phyloP scores from a whole-genome alignment of 2,888 invertebrate species.

The Eupithecia vulgata region DNA sequence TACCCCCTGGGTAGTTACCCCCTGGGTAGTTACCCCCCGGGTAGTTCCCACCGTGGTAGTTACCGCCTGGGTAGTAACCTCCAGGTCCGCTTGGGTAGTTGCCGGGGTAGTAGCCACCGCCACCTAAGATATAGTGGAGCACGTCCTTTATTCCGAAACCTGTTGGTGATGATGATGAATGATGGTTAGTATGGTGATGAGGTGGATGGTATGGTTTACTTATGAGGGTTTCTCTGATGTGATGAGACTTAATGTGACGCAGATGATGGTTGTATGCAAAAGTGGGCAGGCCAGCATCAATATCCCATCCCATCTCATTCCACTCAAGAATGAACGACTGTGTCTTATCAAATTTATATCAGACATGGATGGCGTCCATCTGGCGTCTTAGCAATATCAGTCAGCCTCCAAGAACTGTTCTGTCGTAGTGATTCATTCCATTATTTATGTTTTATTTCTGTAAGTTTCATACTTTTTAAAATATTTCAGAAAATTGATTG shows the following conservation, averaged over 20 bases:
- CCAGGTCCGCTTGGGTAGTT: conserved; percentile 47
- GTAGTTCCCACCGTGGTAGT: conserved; percentile 49
- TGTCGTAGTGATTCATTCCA: no score
- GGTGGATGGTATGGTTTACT: conserved; percentile 25
- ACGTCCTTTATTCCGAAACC: conserved; percentile 79
- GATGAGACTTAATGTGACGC: not conserved
- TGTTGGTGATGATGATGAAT: conserved; percentile 56
- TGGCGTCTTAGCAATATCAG: no score
- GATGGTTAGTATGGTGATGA: conserved; percentile 45
- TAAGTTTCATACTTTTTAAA: no score
- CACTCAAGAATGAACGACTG: no score
- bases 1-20: conserved; percentile 47
- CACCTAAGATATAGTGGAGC: conserved; percentile 79
- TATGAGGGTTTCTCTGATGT: not conserved
- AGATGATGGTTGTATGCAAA: not conserved
- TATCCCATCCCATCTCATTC: not conserved
- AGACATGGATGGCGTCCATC: no score
- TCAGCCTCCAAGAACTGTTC: no score
- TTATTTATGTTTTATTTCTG: no score
- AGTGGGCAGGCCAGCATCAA: not conserved
- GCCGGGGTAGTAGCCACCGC: conserved; percentile 54
- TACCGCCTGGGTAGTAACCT: conserved; percentile 52
- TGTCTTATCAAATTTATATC: not conserved
- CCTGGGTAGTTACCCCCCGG: conserved; percentile 50
- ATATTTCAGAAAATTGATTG: no score